A percentile compares a stretch with the other conserved stretches of the same genome.
Evolutionary conservation across 2,797 vertebrate genomes (phyloP).

Genomic region (Sternotherus odoratus): DNA sequence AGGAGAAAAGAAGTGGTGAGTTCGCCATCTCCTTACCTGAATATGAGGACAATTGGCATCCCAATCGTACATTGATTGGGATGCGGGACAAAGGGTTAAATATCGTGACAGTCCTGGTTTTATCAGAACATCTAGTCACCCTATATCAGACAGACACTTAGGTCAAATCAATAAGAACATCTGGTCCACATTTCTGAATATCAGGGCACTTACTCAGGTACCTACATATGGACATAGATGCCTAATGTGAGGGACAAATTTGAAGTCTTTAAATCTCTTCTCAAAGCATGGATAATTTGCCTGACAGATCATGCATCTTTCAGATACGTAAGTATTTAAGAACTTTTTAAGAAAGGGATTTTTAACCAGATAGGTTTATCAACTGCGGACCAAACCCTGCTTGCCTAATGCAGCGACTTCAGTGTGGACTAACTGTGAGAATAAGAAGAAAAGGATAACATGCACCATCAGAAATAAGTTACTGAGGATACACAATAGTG

Average conservation of each 20-base stretch:
- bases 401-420: constrained; percentile 46
- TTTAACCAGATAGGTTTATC: constrained; percentile 9
- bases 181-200: neutral
- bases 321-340: constrained; percentile 11
- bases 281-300: constrained; percentile 16
- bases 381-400: constrained; percentile 21
- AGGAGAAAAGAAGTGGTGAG: no score
- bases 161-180: constrained; percentile 17
- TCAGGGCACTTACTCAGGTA: neutral
- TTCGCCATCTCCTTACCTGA: no score
- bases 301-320: neutral
- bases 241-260: neutral
- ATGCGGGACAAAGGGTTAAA: no score
- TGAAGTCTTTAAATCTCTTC: neutral
- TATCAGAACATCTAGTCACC: no score
- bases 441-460: constrained; percentile 50
- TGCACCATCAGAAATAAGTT: constrained; percentile 16
- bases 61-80: no score
- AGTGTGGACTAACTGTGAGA: constrained; percentile 19
- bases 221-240: neutral
- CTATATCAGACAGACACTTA: neutral
- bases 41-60: no score
- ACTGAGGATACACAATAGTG: neutral
- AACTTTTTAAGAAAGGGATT: constrained; percentile 1
- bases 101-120: no score